Conservation (phyloP, 1,140 invertebrate species). For the Mamestra configurata region DNA sequence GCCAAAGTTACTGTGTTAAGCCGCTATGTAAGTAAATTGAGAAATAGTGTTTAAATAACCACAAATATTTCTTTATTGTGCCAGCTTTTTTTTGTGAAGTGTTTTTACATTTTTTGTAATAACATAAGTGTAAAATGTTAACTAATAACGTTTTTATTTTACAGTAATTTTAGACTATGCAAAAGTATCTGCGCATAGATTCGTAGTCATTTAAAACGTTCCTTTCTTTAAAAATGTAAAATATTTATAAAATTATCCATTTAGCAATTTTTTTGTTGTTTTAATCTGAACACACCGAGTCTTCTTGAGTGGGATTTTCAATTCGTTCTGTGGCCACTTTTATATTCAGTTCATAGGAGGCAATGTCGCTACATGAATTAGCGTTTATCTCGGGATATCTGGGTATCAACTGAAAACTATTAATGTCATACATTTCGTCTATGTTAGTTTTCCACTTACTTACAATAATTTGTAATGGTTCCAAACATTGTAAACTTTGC, state of each 20-base stretch:
- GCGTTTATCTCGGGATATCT: constrained; percentile 75
- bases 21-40: too few relatives aligned
- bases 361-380: constrained; percentile 63
- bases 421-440: constrained; percentile 69
- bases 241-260: too few relatives aligned
- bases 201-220: too few relatives aligned
- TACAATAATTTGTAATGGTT: constrained; percentile 84
- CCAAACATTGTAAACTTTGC: constrained; percentile 87
- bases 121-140: background rate
- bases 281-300: constrained; percentile 10
- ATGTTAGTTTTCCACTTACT: constrained; percentile 75
- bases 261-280: too few relatives aligned
- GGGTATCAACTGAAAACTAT: constrained; percentile 76
- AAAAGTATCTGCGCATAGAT: too few relatives aligned
- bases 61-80: constrained; percentile 1
- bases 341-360: constrained; percentile 55
- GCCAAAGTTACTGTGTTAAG: too few relatives aligned
- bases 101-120: background rate
- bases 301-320: constrained; percentile 1
- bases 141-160: too few relatives aligned
- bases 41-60: too few relatives aligned
- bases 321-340: constrained; percentile 28
- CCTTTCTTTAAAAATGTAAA: too few relatives aligned
- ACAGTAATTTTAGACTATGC: too few relatives aligned
- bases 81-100: background rate